phyloP scores from a whole-genome alignment of 2,113 vertebrate genomes.

The Mus spicilegus region DNA sequence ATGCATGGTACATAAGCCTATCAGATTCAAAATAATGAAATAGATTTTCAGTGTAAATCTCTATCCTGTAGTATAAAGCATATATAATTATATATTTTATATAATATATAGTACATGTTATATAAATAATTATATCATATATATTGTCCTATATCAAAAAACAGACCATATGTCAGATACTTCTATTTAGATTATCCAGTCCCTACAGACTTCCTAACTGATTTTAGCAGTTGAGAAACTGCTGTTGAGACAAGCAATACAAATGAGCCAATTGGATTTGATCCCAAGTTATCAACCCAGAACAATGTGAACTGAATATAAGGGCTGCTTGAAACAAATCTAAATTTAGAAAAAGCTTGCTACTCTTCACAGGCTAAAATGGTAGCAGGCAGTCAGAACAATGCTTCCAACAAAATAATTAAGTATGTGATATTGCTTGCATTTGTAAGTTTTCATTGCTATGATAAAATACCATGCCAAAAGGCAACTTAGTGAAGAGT shows the following conservation, averaged over 20 bases:
- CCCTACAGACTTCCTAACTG: neutral
- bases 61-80: neutral
- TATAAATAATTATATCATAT: neutral
- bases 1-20: neutral
- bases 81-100: no score
- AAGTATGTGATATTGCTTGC: neutral
- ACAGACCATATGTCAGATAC: neutral
- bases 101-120: no score
- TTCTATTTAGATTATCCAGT: neutral
- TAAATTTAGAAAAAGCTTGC: neutral
- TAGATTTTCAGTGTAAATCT: neutral
- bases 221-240: neutral
- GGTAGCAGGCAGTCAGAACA: neutral
- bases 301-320: neutral
- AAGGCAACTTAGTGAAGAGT: neutral
- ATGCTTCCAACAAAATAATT: neutral
- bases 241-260: neutral
- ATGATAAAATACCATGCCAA: neutral
- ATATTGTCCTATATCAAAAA: neutral
- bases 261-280: neutral
- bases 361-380: neutral
- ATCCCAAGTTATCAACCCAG: neutral
- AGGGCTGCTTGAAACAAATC: neutral
- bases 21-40: neutral
- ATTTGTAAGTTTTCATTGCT: neutral